phyloP scores from a whole-genome alignment of 2,797 vertebrate genomes.

The Rousettus madagascariensis region DNA sequence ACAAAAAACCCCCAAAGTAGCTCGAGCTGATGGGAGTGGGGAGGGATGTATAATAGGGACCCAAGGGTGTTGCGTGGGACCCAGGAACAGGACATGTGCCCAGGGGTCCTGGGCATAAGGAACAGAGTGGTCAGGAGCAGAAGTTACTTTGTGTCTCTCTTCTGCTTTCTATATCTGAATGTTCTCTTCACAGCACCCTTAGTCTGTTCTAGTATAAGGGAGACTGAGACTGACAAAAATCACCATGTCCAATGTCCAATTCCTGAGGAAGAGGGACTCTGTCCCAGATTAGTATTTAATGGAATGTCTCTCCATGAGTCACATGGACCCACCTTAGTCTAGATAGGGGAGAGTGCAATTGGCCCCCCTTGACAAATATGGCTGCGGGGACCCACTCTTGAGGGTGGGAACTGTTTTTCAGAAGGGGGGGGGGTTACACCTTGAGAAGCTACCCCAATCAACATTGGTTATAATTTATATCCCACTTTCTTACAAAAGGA shows the following conservation, averaged over 20 bases:
- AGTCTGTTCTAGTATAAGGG: not conserved
- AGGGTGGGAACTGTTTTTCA: not conserved
- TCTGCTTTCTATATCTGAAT: not conserved
- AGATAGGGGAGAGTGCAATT: no score
- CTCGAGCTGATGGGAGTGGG: not conserved
- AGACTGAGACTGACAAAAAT: not conserved
- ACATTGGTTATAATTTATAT: not conserved
- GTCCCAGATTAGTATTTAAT: not conserved
- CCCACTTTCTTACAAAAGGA: not conserved
- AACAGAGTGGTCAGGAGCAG: not conserved
- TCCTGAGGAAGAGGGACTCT: not conserved
- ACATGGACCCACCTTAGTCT: accelerated
- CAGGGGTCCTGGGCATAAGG: not conserved
- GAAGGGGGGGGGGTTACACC: not conserved
- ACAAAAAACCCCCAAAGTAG: not conserved
- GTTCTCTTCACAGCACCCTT: not conserved
- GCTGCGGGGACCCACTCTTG: not conserved
- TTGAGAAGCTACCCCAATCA: not conserved
- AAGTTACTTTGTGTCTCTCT: not conserved
- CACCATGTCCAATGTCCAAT: accelerated
- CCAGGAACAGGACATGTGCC: no score
- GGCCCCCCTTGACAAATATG: not conserved
- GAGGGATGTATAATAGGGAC: not conserved
- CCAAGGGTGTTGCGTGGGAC: not conserved
- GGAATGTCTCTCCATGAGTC: not conserved